phyloP scores from a whole-genome alignment of 2,113 vertebrate genomes.

The Ahaetulla prasina region DNA sequence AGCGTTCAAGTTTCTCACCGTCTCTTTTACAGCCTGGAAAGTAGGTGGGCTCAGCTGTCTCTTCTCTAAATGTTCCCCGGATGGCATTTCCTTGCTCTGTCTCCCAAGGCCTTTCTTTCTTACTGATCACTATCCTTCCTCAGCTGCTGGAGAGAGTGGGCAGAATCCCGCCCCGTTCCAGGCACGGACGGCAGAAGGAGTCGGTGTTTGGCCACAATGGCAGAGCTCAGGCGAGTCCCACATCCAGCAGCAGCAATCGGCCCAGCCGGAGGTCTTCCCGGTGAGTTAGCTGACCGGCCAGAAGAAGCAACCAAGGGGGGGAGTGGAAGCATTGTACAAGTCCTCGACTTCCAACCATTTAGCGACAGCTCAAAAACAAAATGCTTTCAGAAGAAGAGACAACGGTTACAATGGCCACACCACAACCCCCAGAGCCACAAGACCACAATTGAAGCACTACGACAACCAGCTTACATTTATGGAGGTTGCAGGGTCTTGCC shows the following conservation, averaged over 20 bases:
- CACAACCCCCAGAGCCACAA: neutral
- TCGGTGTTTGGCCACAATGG: slow-evolving; percentile 90
- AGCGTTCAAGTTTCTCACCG: too few relatives aligned
- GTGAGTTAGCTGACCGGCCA: slow-evolving; percentile 48
- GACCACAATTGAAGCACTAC: neutral
- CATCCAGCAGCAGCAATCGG: slow-evolving; percentile 74
- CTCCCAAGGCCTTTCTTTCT: neutral
- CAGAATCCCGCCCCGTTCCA: slow-evolving; percentile 78
- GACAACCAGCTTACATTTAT: neutral
- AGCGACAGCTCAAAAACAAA: neutral
- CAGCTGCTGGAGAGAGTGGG: slow-evolving; percentile 55
- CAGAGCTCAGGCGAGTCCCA: slow-evolving; percentile 74
- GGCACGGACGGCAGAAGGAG: slow-evolving; percentile 75
- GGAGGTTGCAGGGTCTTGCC: too few relatives aligned
- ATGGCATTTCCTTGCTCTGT: too few relatives aligned
- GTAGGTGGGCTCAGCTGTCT: too few relatives aligned
- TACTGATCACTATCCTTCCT: neutral
- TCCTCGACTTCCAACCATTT: neutral
- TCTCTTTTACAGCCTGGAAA: too few relatives aligned
- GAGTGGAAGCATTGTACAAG: neutral
- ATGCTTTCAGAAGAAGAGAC: neutral
- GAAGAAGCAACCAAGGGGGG: neutral
- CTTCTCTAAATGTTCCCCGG: too few relatives aligned
- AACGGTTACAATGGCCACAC: neutral
- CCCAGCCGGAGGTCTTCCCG: slow-evolving; percentile 89